Conservation (phyloP, 2,797 vertebrate species). For the Falco cherrug region DNA sequence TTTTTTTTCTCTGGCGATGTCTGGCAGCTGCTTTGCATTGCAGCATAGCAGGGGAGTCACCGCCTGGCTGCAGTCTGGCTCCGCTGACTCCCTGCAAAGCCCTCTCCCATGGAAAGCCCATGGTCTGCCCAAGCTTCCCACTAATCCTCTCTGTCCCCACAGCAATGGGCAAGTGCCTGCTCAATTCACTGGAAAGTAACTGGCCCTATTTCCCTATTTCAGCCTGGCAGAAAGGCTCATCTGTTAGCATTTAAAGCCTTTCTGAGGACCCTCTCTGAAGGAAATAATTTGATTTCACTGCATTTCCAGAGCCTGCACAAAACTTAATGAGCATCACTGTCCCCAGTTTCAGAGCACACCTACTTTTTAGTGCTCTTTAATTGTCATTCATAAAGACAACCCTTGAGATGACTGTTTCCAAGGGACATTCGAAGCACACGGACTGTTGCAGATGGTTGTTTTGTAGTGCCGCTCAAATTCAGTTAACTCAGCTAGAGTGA, state of each 20-base stretch:
- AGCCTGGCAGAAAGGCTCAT: background rate
- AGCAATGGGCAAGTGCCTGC: background rate
- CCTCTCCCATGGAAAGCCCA: background rate
- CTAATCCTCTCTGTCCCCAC: background rate
- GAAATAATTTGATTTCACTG: background rate
- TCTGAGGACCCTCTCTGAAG: background rate
- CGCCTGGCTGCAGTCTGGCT: background rate
- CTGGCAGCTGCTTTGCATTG: background rate
- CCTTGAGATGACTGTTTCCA: background rate
- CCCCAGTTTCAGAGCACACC: background rate
- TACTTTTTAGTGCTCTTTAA: background rate
- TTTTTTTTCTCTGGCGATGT: background rate
- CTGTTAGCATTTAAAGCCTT: background rate
- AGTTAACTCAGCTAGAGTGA: background rate
- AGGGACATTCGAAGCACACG: accelerated
- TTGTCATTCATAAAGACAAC: background rate
- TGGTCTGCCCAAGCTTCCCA: background rate
- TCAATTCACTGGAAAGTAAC: background rate
- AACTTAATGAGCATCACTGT: background rate
- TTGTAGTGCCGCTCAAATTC: background rate
- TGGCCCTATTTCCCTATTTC: background rate
- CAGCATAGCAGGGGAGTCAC: background rate
- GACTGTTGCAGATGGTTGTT: background rate
- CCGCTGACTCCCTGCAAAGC: background rate
- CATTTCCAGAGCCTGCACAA: background rate